phyloP scores from a whole-genome alignment of 2,888 invertebrate genomes.

The Cotesia congregata region DNA sequence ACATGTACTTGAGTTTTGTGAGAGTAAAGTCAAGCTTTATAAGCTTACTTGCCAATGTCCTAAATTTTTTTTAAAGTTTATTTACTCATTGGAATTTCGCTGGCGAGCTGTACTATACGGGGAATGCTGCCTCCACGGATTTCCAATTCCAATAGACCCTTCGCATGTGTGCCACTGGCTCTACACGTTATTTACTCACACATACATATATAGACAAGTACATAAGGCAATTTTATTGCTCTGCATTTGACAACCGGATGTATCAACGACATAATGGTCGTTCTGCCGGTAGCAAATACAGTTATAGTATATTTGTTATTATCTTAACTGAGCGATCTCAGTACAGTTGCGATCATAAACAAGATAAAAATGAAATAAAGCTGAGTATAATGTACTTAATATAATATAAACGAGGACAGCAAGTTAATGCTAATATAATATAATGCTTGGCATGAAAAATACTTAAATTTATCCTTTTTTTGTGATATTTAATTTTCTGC shows the following conservation, averaged over 20 bases:
- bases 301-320: not conserved
- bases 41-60: not conserved
- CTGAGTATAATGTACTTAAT: no score
- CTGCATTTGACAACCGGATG: not conserved
- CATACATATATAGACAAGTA: not conserved
- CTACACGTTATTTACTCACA: not conserved
- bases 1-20: not conserved
- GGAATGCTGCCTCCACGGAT: not conserved
- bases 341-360: not conserved
- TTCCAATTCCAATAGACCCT: constrained; percentile 8
- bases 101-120: not conserved
- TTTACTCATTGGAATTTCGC: constrained; percentile 9
- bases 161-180: not conserved
- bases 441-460: not conserved
- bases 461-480: not conserved
- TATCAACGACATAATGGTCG: not conserved
- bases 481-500: not conserved
- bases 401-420: not conserved
- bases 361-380: not conserved
- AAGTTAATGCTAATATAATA: not conserved
- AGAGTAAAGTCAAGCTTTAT: not conserved
- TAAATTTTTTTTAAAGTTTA: constrained; percentile 7
- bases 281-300: not conserved
- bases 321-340: not conserved
- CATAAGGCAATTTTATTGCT: not conserved